Conservation (phyloP, 2,888 invertebrate genomes). For the Neria commutata region DNA sequence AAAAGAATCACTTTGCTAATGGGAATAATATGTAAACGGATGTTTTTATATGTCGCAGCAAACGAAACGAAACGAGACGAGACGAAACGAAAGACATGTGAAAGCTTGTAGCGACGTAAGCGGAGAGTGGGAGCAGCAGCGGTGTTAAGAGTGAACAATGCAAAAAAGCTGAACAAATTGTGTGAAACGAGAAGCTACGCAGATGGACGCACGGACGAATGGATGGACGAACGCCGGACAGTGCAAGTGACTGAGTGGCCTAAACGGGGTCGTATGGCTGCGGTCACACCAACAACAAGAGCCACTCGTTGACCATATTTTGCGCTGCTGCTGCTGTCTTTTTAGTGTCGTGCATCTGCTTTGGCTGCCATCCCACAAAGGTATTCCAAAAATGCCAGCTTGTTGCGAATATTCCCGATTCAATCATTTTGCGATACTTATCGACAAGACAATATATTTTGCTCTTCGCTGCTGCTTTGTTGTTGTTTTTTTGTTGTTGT, state of each 20-base stretch:
- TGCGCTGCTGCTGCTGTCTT: no score
- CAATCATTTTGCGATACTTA: background rate
- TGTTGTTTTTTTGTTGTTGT: no score
- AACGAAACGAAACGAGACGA: background rate
- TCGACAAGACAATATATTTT: background rate
- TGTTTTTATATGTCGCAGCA: conserved; percentile 47
- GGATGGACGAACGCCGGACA: background rate
- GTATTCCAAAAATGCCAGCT: background rate
- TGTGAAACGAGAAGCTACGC: no score
- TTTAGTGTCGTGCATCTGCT: background rate
- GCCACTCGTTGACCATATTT: no score
- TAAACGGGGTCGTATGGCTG: no score
- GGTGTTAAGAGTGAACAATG: no score
- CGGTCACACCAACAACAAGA: no score
- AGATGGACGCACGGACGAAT: conserved; percentile 28
- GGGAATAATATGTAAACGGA: conserved; percentile 58
- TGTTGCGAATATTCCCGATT: background rate
- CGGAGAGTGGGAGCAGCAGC: no score
- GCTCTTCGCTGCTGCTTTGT: background rate
- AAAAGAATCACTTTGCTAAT: conserved; percentile 52
- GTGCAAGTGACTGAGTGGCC: no score
- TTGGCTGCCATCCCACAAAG: background rate
- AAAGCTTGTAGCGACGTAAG: no score
- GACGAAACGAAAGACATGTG: background rate
- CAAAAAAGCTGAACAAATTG: no score